Percentiles rank a stretch among this genome's conserved stretches.
These are phyloP conservation scores for Helleia helle DNA, from an alignment of 2,888 invertebrate genomes.

Conservation along the genomic window DNA sequence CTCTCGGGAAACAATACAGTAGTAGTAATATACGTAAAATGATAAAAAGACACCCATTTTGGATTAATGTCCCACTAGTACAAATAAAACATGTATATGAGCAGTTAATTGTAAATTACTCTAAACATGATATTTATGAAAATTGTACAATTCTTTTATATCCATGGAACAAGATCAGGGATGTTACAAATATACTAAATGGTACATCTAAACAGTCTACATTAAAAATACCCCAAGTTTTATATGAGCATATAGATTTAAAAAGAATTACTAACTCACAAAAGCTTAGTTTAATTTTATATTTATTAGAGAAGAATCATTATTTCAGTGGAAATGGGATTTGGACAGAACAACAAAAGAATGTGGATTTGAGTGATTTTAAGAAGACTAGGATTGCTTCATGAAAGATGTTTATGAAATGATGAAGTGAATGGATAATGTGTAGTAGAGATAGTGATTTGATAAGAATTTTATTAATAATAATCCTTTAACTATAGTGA, in stretches of 20 bases:
- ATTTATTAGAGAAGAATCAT: conserved; percentile 59
- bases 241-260: conserved; percentile 37
- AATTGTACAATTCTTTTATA: conserved; percentile 58
- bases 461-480: no score
- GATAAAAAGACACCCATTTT: conserved; percentile 56
- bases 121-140: conserved; percentile 48
- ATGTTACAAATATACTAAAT: conserved; percentile 30
- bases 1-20: conserved; percentile 37
- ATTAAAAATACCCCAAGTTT: conserved; percentile 13
- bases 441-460: no score
- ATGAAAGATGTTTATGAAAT: not conserved
- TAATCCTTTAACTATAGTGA: no score
- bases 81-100: conserved; percentile 51
- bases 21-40: conserved; percentile 33
- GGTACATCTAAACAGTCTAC: conserved; percentile 17
- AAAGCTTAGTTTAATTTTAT: conserved; percentile 51
- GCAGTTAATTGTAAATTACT: conserved; percentile 39
- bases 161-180: conserved; percentile 58
- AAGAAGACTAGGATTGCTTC: conserved; percentile 4
- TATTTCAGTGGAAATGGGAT: conserved; percentile 66
- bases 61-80: conserved; percentile 57
- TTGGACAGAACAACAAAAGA: conserved; percentile 49
- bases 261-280: conserved; percentile 40
- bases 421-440: no score
- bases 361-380: conserved; percentile 12